A percentile compares a stretch with the other conserved stretches of the same genome.
phyloP scores from a whole-genome alignment of 2,888 invertebrate species.

The Tetropium fuscum region DNA sequence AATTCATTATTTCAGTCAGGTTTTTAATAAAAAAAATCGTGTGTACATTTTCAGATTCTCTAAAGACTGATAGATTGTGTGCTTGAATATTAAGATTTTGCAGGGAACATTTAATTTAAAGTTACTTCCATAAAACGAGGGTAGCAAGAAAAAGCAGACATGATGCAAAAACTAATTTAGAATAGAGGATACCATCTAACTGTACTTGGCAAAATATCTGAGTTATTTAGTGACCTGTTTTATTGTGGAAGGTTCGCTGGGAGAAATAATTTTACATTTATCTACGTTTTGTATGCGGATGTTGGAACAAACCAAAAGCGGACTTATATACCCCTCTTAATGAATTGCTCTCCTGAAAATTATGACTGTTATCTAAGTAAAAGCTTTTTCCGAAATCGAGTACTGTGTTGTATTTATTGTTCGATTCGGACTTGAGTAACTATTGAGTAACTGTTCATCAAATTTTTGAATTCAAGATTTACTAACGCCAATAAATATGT shows the following conservation, averaged over 20 bases:
- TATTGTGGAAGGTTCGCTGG: conserved; percentile 39
- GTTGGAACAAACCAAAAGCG: conserved; percentile 10
- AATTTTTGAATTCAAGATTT: no score
- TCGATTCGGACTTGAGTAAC: no score
- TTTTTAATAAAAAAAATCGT: conserved; percentile 8
- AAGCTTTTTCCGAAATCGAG: no score
- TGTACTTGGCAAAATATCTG: conserved; percentile 42
- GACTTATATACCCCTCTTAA: conserved; percentile 23
- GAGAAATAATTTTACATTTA: conserved; percentile 52
- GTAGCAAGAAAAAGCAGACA: conserved; percentile 7
- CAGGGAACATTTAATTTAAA: conserved; percentile 4
- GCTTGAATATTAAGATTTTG: conserved; percentile 1
- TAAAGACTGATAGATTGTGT: conserved; percentile 9
- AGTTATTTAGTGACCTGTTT: conserved; percentile 40
- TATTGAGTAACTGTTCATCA: no score
- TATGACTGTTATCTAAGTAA: conserved; percentile 37
- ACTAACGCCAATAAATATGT: no score
- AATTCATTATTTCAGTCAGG: conserved; percentile 3
- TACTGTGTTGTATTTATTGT: no score
- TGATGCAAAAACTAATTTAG: conserved; percentile 9
- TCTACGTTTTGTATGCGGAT: conserved; percentile 39
- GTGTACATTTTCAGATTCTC: conserved; percentile 2
- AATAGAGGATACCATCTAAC: conserved; percentile 32
- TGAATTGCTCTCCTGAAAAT: conserved; percentile 36
- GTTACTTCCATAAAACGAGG: background rate